A percentile compares a stretch with the other conserved stretches of the same genome.
Evolutionary conservation across 2,113 vertebrate genomes (phyloP).

Genomic region (Corvus cornix): DNA sequence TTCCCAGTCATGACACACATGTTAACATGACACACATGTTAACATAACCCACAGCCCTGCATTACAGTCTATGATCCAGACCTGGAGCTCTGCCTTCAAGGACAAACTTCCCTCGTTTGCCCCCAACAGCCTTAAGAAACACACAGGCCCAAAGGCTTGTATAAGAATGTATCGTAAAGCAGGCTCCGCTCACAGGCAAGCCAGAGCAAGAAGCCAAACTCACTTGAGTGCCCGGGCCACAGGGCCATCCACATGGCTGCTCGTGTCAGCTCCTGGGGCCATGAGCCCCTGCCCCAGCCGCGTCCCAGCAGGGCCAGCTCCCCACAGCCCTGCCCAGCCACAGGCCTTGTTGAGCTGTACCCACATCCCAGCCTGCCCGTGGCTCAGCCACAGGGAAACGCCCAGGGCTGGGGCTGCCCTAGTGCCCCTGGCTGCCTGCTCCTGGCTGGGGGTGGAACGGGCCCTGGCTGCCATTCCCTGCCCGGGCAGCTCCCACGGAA

Average conservation of each 20-base stretch:
- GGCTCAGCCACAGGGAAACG: neutral
- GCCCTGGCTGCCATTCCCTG: neutral
- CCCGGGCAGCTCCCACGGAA: neutral
- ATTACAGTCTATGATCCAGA: neutral
- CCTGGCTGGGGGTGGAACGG: neutral
- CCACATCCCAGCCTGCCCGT: neutral
- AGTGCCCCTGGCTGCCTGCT: neutral
- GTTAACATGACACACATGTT: rapidly evolving
- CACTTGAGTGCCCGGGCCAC: rapidly evolving
- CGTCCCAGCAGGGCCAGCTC: rapidly evolving
- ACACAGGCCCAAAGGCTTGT: neutral
- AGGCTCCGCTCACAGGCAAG: neutral
- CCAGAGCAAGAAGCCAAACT: neutral
- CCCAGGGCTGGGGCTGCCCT: neutral
- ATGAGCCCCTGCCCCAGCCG: neutral
- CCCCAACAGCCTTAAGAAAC: neutral
- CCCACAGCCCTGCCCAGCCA: neutral
- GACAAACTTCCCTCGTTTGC: neutral
- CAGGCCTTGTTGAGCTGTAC: rapidly evolving
- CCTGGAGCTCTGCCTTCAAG: neutral
- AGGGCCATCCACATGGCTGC: rapidly evolving
- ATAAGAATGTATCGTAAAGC: neutral
- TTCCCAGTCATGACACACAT: rapidly evolving
- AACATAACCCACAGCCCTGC: neutral
- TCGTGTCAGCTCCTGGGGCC: rapidly evolving